These are phyloP conservation scores for Lithophane leautieri DNA, from an alignment of 2,888 invertebrate species.

Conservation along the genomic window DNA sequence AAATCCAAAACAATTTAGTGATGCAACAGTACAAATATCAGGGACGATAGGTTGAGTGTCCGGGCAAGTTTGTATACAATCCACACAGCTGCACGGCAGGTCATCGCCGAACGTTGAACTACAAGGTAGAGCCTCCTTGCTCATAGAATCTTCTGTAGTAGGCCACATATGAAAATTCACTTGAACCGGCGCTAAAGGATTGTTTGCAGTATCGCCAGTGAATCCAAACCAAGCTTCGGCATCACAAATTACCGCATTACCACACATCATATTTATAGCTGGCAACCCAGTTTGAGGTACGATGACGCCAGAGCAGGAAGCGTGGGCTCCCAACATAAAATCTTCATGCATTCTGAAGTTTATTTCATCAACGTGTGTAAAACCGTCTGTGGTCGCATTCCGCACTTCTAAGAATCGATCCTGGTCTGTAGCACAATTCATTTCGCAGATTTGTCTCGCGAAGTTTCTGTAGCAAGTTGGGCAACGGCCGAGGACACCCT, in stretches of 20 bases:
- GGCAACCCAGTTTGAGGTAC: slow-evolving; percentile 94
- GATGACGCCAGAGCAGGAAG: slow-evolving; percentile 95
- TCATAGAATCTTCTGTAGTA: slow-evolving; percentile 84
- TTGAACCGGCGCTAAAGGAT: slow-evolving; percentile 91
- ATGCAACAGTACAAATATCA: slow-evolving; percentile 89
- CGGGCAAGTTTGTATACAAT: slow-evolving; percentile 92
- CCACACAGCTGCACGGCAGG: slow-evolving; percentile 94
- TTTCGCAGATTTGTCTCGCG: slow-evolving; percentile 93
- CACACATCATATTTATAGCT: slow-evolving; percentile 95
- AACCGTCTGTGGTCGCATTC: slow-evolving; percentile 63
- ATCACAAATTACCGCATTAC: slow-evolving; percentile 92
- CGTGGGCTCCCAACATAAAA: slow-evolving; percentile 92
- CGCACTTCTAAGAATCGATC: slow-evolving; percentile 82
- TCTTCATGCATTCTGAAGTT: slow-evolving; percentile 89
- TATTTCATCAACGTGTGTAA: slow-evolving; percentile 85
- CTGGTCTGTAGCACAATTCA: slow-evolving; percentile 95
- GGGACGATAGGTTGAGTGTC: slow-evolving; percentile 82
- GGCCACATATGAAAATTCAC: slow-evolving; percentile 90
- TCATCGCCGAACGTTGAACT: slow-evolving; percentile 90
- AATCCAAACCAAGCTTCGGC: slow-evolving; percentile 92
- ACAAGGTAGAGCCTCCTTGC: slow-evolving; percentile 88
- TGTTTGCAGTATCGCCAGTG: slow-evolving; percentile 90
- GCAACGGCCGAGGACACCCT: slow-evolving; percentile 94
- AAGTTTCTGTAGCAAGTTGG: slow-evolving; percentile 95
- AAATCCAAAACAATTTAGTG: slow-evolving; percentile 92